A percentile compares a stretch with the other conserved stretches of the same genome.
Evolutionary conservation across 1,140 invertebrate genomes (phyloP).

Genomic region (Hypsibius dujardini): DNA sequence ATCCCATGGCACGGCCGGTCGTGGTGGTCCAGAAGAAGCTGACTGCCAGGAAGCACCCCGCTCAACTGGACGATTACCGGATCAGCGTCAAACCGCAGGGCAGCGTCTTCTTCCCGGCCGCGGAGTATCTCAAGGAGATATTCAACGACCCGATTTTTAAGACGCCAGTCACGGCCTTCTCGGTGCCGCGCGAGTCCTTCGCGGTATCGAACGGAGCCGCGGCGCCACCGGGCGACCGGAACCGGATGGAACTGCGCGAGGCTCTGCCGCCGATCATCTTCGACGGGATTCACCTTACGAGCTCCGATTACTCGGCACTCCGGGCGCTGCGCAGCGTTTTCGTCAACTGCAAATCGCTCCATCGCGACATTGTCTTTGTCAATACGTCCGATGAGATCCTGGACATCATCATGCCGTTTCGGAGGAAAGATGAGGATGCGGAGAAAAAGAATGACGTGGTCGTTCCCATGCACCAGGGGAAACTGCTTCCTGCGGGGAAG

Average conservation of each 20-base stretch:
- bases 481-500: too few species aligned
- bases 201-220: not conserved
- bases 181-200: not conserved
- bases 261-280: constrained; percentile 11
- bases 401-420: constrained; percentile 10
- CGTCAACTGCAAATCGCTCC: not conserved
- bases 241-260: not conserved
- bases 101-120: constrained; percentile 2
- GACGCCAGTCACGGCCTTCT: not conserved
- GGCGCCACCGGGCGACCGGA: constrained; percentile 1
- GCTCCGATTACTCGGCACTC: constrained; percentile 12
- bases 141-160: not conserved
- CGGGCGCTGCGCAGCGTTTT: constrained; percentile 14
- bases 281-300: constrained; percentile 9
- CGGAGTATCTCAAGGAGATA: constrained; percentile 10
- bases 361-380: not conserved
- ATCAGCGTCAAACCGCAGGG: constrained; percentile 10
- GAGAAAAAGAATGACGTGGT: too few species aligned
- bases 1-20: constrained; percentile 59
- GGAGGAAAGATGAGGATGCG: not conserved
- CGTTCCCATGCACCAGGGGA: too few species aligned
- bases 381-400: constrained; percentile 12
- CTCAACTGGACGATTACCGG: not conserved
- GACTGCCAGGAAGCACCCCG: not conserved
- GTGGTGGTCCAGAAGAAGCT: not conserved